Evolutionary conservation across 2,888 invertebrate species (phyloP), one percentile per base, ranked within the genome.

Genomic region (Theretra japonica): DNA sequence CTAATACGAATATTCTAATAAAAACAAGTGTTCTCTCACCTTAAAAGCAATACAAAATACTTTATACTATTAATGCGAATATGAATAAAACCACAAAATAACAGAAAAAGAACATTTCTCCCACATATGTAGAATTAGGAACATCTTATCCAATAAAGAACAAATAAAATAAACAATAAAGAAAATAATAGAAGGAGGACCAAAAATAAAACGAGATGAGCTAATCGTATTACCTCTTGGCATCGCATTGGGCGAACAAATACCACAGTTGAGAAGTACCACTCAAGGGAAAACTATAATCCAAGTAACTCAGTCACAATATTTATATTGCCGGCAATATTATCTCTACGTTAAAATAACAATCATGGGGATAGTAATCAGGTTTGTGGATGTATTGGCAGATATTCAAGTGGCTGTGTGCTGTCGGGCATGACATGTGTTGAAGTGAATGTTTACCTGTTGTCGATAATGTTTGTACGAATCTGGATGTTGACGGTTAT

Each of bases 141-240:
- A 48, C 11, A 65, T 41, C 41, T 69, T 28, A 57, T 48, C 77
- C 77, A 76, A 77, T 75, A 75, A 68, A 73, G 69, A 68, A 75
- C 71, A 76, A 77, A 75, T 70, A 75, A 76, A 75, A 71, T 76
- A 80, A 79, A 75, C 75, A 76, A 73, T 65, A 65, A 71, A 56
- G 56, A 53, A 70, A 41, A 68, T 69, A 59, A 68, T 69, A 68
- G 56, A 56, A 68, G 62, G 68, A 30, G 62, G 41, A 65, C 33
- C 62, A 71, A 65, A 65, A 65, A 72, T 75, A 57, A 58, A 58
- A 70, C 41, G 23, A 71, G 72, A 73, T 73, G 74, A 77, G 74
- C 68, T 82, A 81, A 84, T 83, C 76, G 77, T 79, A 80, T 84
- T 83, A 83, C 30, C 60, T 62, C 28, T 74, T 74, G 76, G 74